Evolutionary conservation across 2,113 vertebrate genomes (phyloP).

Genomic region (Opisthocomus hoazin): DNA sequence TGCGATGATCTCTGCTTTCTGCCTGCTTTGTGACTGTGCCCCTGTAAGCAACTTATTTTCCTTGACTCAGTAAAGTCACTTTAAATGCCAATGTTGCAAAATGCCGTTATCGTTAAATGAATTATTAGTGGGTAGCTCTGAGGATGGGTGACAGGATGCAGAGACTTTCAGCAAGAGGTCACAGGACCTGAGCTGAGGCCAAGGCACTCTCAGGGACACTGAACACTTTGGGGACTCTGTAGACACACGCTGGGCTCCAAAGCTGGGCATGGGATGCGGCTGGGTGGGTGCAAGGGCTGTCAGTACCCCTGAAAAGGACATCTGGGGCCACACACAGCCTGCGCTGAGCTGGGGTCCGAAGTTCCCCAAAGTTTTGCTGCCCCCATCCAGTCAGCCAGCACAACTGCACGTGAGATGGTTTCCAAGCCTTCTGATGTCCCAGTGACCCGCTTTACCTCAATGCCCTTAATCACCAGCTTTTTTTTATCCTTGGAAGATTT

Average conservation of each 20-base stretch:
- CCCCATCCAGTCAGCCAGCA: background rate
- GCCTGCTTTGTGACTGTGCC: background rate
- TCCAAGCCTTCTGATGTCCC: background rate
- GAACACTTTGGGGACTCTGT: background rate
- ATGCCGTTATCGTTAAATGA: accelerated
- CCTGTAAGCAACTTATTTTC: background rate
- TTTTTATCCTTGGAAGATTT: background rate
- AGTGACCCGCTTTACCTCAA: background rate
- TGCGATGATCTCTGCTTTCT: background rate
- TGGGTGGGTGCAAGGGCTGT: background rate
- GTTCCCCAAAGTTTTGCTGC: background rate
- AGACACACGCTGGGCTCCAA: background rate
- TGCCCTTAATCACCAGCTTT: background rate
- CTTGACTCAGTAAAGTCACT: background rate
- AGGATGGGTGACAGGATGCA: background rate
- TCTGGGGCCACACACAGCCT: background rate
- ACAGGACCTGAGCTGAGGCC: background rate
- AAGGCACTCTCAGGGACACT: accelerated
- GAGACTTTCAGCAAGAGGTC: background rate
- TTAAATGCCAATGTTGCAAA: background rate
- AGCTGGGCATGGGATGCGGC: background rate
- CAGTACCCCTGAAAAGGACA: background rate
- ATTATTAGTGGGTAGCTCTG: background rate
- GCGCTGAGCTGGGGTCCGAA: background rate
- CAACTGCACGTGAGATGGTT: background rate